Percentiles rank a stretch among this genome's conserved stretches.
These are phyloP conservation scores for Bimastos eiseni DNA, from an alignment of 2,888 invertebrate genomes.

Conservation along the genomic window DNA sequence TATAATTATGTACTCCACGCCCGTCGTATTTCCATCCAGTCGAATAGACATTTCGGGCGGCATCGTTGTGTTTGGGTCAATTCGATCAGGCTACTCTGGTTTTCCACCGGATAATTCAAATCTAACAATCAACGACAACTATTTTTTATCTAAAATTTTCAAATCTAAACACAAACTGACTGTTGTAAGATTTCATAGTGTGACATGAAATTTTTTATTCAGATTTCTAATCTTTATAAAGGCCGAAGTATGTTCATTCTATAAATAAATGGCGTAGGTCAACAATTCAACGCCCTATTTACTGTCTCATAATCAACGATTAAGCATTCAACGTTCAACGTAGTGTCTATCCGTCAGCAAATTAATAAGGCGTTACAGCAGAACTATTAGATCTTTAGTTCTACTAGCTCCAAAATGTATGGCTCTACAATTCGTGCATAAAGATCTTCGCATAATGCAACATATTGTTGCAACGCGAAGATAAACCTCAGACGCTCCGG, in stretches of 20 bases:
- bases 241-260: not conserved
- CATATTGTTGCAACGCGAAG: not conserved
- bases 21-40: not conserved
- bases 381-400: not conserved
- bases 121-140: not conserved
- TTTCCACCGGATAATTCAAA: not conserved
- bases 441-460: not conserved
- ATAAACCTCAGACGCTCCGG: not conserved
- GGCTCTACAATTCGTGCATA: not conserved
- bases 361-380: not conserved
- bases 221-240: not conserved
- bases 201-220: not conserved
- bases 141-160: not conserved
- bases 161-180: not conserved
- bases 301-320: conserved; percentile 2
- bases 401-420: not conserved
- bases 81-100: not conserved
- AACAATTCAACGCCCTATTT: not conserved
- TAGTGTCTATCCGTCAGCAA: not conserved
- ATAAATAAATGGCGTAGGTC: not conserved
- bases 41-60: not conserved
- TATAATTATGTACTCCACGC: not conserved
- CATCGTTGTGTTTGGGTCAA: not conserved
- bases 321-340: not conserved
- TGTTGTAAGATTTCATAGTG: not conserved